phyloP scores from a whole-genome alignment of 2,797 vertebrate species.

The Ctenochaetus hawaiiensis region DNA sequence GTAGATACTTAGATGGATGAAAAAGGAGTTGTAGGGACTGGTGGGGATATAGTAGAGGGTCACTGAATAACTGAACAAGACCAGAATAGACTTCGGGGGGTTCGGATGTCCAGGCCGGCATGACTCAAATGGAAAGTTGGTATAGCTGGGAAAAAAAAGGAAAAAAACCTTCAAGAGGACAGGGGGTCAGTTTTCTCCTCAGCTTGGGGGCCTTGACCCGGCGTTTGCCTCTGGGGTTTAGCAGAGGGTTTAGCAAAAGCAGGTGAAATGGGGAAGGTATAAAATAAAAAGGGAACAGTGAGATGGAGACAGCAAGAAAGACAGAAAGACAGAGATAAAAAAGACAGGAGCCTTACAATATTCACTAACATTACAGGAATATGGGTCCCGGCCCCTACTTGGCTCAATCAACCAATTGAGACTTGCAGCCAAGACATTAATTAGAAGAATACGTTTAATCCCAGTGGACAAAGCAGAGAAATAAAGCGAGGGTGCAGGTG shows the following conservation, averaged over 20 bases:
- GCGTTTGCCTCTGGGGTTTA: conserved; percentile 27
- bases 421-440: conserved; percentile 78
- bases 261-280: not conserved
- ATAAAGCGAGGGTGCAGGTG: not conserved
- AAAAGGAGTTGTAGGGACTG: conserved; percentile 26
- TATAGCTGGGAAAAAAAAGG: conserved; percentile 49
- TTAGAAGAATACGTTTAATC: conserved; percentile 82
- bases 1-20: conserved; percentile 39
- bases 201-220: conserved; percentile 42
- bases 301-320: not conserved
- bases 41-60: conserved; percentile 36
- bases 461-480: conserved; percentile 27
- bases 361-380: conserved; percentile 41
- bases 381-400: conserved; percentile 47
- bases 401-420: conserved; percentile 63
- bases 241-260: too few species aligned
- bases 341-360: conserved; percentile 15
- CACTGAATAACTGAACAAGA: conserved; percentile 75
- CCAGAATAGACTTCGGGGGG: conserved; percentile 77
- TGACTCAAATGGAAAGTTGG: conserved; percentile 81
- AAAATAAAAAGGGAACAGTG: not conserved
- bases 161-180: conserved; percentile 38
- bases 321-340: conserved; percentile 9
- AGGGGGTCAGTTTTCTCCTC: conserved; percentile 65
- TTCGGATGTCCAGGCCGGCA: conserved; percentile 68